These are phyloP conservation scores for Campylorhamphus procurvoides DNA, from an alignment of 2,113 vertebrate genomes.

Conservation along the genomic window DNA sequence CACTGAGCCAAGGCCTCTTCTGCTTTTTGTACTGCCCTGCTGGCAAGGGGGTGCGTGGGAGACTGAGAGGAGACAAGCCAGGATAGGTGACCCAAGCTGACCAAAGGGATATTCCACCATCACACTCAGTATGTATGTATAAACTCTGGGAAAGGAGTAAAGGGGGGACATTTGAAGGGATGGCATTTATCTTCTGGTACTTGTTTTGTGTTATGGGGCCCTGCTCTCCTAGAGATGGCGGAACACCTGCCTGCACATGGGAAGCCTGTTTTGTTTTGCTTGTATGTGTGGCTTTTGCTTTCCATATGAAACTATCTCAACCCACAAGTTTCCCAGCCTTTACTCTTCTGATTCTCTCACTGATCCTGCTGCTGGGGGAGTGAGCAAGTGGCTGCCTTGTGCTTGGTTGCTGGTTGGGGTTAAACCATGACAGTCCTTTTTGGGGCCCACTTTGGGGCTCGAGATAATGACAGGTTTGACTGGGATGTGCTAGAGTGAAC, in stretches of 20 bases:
- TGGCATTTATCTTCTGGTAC: not conserved
- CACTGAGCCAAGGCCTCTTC: not conserved
- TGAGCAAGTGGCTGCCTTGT: not conserved
- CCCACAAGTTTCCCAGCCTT: not conserved
- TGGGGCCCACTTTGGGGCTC: not conserved
- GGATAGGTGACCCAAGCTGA: not conserved
- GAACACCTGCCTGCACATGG: not conserved
- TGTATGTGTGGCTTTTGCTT: not conserved
- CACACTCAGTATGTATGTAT: not conserved
- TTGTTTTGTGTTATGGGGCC: not conserved
- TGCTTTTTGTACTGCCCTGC: not conserved
- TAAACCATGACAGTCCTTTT: not conserved
- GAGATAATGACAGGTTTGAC: not conserved
- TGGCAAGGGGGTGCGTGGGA: not conserved
- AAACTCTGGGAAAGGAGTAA: not conserved
- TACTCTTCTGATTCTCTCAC: not conserved
- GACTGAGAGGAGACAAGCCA: not conserved
- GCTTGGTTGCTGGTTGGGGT: not conserved
- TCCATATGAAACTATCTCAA: not conserved
- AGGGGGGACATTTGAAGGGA: not conserved
- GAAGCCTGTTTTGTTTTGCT: not conserved
- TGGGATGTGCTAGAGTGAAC: not conserved
- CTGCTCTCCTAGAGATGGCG: not conserved
- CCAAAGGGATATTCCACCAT: not conserved
- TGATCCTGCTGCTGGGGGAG: not conserved